Evolutionary conservation across 1,140 invertebrate genomes (phyloP).

Genomic region (Drosophila pruinosa): DNA sequence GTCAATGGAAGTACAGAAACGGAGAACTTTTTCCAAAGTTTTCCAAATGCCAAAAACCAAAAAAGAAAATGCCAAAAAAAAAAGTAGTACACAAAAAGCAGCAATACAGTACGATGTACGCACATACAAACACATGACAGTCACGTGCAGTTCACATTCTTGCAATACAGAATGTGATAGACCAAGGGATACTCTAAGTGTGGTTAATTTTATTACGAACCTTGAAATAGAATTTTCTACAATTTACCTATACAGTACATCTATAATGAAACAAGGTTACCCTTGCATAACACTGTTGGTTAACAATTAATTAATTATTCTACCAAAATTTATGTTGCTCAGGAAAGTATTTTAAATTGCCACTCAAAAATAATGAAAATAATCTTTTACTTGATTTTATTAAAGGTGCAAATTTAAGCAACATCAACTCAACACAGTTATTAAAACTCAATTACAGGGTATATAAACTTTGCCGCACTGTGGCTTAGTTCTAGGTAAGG

Average conservation of each 20-base stretch:
- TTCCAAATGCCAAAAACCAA: conserved; percentile 51
- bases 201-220: too few species aligned
- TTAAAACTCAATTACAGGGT: neutral
- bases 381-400: too few species aligned
- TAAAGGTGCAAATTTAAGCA: too few species aligned
- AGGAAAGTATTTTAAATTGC: too few species aligned
- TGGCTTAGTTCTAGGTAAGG: conserved; percentile 9
- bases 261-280: too few species aligned
- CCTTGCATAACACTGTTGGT: too few species aligned
- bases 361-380: too few species aligned
- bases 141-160: neutral
- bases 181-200: neutral
- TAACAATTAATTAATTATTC: too few species aligned
- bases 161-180: neutral
- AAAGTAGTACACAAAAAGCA: conserved; percentile 23
- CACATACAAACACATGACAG: conserved; percentile 4
- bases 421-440: neutral
- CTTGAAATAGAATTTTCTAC: too few species aligned
- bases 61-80: conserved; percentile 42
- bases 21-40: conserved; percentile 56
- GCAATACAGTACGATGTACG: conserved; percentile 5
- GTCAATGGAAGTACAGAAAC: conserved; percentile 23
- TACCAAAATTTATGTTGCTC: too few species aligned
- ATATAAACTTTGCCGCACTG: conserved; percentile 44
- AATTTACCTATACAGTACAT: too few species aligned